Percentiles rank a stretch among this genome's conserved stretches.
Conservation (phyloP, 1,140 invertebrate species). For the Heliconius hewitsoni region DNA sequence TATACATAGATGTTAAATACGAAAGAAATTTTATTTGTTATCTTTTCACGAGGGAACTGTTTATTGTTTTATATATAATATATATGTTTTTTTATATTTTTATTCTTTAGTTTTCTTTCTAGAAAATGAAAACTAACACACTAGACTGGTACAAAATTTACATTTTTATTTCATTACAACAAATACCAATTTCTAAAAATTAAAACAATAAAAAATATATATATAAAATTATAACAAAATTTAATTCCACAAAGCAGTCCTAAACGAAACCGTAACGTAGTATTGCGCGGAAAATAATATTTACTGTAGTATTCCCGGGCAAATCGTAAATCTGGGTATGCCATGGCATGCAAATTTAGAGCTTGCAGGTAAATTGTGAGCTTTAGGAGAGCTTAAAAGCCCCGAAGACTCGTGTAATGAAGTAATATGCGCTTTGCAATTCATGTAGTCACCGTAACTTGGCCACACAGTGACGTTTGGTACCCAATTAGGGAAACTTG, state of each 20-base stretch:
- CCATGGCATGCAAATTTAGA: conserved; percentile 42
- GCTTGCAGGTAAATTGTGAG: conserved; percentile 38
- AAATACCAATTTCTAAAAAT: too few relatives aligned
- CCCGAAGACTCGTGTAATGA: conserved; percentile 36
- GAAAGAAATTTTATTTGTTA: too few relatives aligned
- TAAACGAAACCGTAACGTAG: conserved; percentile 2
- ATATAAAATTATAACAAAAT: not conserved
- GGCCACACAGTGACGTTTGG: conserved; percentile 18
- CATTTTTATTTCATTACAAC: too few relatives aligned
- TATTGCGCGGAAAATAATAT: conserved; percentile 9
- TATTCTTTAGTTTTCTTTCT: too few relatives aligned
- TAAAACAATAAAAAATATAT: not conserved
- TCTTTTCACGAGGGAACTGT: too few relatives aligned
- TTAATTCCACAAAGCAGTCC: not conserved
- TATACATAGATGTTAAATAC: not conserved
- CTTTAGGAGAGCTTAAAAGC: conserved; percentile 36
- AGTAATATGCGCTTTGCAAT: conserved; percentile 34
- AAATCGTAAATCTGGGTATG: conserved; percentile 40
- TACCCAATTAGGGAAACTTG: conserved; percentile 17
- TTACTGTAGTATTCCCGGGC: conserved; percentile 25
- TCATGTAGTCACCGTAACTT: conserved; percentile 25
- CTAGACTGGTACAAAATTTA: too few relatives aligned
- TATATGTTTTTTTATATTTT: too few relatives aligned
- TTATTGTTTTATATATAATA: too few relatives aligned
- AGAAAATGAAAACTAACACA: too few relatives aligned